These are phyloP conservation scores for Drosophila vallismaia DNA, from an alignment of 2,888 invertebrate species.

Conservation along the genomic window DNA sequence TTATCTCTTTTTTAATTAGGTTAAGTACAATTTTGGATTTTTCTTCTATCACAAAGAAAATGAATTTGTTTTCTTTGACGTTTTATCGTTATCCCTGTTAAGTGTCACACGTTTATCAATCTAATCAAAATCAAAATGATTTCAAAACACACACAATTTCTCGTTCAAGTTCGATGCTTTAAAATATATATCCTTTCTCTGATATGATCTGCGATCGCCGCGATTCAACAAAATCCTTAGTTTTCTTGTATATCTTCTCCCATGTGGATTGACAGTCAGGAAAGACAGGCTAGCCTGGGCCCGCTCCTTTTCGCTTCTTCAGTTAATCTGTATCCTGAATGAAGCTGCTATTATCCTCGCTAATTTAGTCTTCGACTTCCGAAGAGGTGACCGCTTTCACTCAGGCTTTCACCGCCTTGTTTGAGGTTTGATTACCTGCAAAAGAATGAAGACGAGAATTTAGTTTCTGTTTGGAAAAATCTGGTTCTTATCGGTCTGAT, in stretches of 20 bases:
- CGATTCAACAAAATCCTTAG: slow-evolving; percentile 36
- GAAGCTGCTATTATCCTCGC: slow-evolving; percentile 37
- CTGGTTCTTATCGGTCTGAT: slow-evolving; percentile 25
- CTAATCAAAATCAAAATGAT: slow-evolving; percentile 29
- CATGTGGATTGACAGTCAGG: slow-evolving; percentile 13
- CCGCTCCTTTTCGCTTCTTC: slow-evolving; percentile 22
- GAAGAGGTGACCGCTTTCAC: slow-evolving; percentile 49
- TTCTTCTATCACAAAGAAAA: slow-evolving; percentile 61
- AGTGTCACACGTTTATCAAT: slow-evolving; percentile 28
- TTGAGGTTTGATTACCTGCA: slow-evolving; percentile 60
- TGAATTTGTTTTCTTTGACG: slow-evolving; percentile 46
- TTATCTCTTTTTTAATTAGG: slow-evolving; percentile 19
- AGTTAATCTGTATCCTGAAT: slow-evolving; percentile 13
- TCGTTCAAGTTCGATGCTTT: slow-evolving; percentile 24
- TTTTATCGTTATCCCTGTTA: slow-evolving; percentile 68
- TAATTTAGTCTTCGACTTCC: slow-evolving; percentile 51
- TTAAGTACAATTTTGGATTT: slow-evolving; percentile 66
- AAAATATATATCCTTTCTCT: slow-evolving; percentile 47
- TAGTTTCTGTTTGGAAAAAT: slow-evolving; percentile 17
- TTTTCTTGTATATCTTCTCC: slow-evolving; percentile 8
- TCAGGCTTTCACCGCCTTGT: slow-evolving; percentile 65
- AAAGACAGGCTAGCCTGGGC: slow-evolving; percentile 4
- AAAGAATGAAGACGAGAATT: slow-evolving; percentile 2
- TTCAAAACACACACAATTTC: slow-evolving; percentile 10
- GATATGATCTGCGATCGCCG: slow-evolving; percentile 66